Percentiles rank a stretch among this genome's conserved stretches.
These are phyloP conservation scores for Ganaspis brasiliensis DNA, from an alignment of 2,888 invertebrate species.

Conservation along the genomic window DNA sequence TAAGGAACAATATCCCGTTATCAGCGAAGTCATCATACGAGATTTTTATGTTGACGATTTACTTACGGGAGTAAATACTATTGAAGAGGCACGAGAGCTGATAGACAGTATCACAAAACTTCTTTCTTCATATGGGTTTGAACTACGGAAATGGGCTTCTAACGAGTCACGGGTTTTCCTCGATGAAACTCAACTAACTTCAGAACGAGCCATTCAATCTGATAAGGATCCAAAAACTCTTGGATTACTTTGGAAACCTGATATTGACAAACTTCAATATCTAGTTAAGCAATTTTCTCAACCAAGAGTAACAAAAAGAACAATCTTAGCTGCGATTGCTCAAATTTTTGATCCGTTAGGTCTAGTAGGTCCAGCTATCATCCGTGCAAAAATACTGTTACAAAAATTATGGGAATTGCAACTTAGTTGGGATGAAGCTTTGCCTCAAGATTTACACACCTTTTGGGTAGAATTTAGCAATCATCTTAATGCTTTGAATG, in stretches of 20 bases:
- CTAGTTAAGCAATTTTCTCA: no score
- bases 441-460: conserved; percentile 41
- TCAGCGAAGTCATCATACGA: no score
- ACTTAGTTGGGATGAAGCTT: conserved; percentile 58
- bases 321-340: not conserved
- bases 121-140: not conserved
- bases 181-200: no score
- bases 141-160: not conserved
- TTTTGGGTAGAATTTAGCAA: not conserved
- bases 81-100: not conserved
- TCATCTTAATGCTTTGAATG: not conserved
- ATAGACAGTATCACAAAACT: not conserved
- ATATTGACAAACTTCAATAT: no score
- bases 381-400: conserved; percentile 45
- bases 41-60: conserved; percentile 10
- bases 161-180: not conserved
- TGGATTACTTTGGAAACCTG: no score
- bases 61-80: not conserved
- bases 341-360: conserved; percentile 50
- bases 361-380: conserved; percentile 48
- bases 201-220: not conserved
- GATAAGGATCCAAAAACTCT: not conserved
- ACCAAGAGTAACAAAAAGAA: no score
- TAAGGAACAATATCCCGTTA: no score
- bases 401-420: conserved; percentile 41